These are phyloP conservation scores for Latrodectus elegans DNA, from an alignment of 2,888 invertebrate species.

Conservation along the genomic window DNA sequence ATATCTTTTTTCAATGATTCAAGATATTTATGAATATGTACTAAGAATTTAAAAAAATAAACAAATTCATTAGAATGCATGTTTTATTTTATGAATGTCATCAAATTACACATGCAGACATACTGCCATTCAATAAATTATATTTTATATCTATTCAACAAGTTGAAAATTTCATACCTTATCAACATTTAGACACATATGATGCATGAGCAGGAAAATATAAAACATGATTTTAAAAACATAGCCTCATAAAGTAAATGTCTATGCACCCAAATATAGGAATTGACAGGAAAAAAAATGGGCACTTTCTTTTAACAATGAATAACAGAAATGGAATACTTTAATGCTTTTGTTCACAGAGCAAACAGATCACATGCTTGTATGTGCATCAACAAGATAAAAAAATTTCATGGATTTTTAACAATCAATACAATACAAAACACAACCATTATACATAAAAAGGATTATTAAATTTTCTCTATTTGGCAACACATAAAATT, in stretches of 20 bases:
- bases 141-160: constrained; percentile 42
- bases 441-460: not conserved
- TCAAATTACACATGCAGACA: constrained; percentile 47
- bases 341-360: constrained; percentile 29
- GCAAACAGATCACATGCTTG: constrained; percentile 2
- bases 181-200: constrained; percentile 55
- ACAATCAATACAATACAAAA: constrained; percentile 5
- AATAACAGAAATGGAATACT: constrained; percentile 17
- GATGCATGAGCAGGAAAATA: constrained; percentile 50
- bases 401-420: not conserved
- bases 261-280: constrained; percentile 20
- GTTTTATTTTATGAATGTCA: constrained; percentile 47
- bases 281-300: constrained; percentile 36
- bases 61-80: not conserved
- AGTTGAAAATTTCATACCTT: constrained; percentile 45
- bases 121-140: constrained; percentile 46
- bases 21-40: no score
- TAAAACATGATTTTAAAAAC: constrained; percentile 57
- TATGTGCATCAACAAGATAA: not conserved
- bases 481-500: not conserved
- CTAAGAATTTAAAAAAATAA: no score
- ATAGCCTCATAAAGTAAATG: constrained; percentile 35
- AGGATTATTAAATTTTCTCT: not conserved
- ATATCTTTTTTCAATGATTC: no score
- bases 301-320: constrained; percentile 15